Percentiles rank a stretch among this genome's conserved stretches.
Evolutionary conservation across 2,797 vertebrate genomes (phyloP).

Genomic region (Diplodus puntazzo): DNA sequence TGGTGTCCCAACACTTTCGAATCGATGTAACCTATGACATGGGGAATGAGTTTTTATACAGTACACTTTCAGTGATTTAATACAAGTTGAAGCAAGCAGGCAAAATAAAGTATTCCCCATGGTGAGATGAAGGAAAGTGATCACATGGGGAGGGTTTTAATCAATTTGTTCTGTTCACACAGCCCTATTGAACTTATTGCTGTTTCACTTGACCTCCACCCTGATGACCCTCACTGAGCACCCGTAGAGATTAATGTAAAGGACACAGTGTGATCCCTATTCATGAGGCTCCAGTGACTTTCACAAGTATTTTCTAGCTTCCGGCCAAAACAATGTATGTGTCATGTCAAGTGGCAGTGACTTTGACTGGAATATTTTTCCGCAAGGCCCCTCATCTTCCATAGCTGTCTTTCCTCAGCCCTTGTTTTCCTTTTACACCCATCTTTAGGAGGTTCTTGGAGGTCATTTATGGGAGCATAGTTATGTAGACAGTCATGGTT

Average conservation of each 20-base stretch:
- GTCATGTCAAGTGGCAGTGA: constrained; percentile 35
- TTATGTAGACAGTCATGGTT: constrained; percentile 24
- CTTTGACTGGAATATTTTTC: constrained; percentile 61
- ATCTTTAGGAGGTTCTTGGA: constrained; percentile 16
- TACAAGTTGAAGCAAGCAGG: neutral
- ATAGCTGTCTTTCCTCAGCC: constrained; percentile 12
- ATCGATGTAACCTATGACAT: neutral
- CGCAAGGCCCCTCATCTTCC: constrained; percentile 19
- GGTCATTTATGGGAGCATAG: constrained; percentile 11
- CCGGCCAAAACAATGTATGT: constrained; percentile 35
- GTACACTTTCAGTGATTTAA: neutral
- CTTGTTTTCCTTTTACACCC: neutral
- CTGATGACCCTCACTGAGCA: constrained; percentile 33
- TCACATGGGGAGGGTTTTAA: constrained; percentile 8
- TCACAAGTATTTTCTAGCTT: constrained; percentile 28
- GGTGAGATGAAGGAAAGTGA: constrained; percentile 2
- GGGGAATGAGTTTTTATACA: neutral
- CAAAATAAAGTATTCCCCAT: neutral
- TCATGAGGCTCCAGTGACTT: constrained; percentile 19
- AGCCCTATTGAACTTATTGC: constrained; percentile 31
- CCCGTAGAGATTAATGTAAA: constrained; percentile 33
- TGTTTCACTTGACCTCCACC: constrained; percentile 48
- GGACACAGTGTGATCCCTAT: constrained; percentile 19
- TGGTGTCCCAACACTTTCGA: no score
- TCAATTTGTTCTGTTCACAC: constrained; percentile 32